Conservation (phyloP, 2,113 vertebrate species). For the Petroica traversi region DNA sequence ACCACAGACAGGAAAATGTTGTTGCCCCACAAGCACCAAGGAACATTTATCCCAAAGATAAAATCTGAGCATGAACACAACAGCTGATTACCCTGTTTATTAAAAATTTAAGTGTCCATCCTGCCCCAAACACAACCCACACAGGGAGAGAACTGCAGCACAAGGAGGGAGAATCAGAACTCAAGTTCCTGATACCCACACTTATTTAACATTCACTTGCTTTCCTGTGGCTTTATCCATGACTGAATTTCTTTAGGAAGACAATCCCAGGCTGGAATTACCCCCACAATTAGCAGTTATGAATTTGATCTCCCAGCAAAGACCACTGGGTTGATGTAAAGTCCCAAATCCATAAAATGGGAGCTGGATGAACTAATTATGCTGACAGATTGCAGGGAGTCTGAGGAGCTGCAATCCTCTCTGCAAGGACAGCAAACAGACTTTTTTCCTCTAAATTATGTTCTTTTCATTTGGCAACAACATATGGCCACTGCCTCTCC, state of each 20-base stretch:
- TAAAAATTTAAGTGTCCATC: neutral
- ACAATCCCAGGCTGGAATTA: neutral
- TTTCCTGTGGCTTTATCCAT: neutral
- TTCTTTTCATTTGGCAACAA: slow-evolving; percentile 38
- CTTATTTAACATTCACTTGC: rapidly evolving
- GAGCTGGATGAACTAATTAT: slow-evolving; percentile 20
- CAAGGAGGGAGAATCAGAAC: neutral
- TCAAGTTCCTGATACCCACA: rapidly evolving
- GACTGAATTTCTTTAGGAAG: neutral
- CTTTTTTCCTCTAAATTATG: slow-evolving; percentile 38
- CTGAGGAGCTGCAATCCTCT: slow-evolving; percentile 26
- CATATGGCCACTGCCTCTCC: slow-evolving; percentile 40
- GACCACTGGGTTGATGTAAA: neutral
- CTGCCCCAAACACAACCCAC: neutral
- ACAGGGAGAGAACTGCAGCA: neutral
- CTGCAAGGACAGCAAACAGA: slow-evolving; percentile 29
- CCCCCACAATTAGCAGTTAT: neutral
- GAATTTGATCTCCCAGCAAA: neutral
- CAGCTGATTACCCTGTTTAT: slow-evolving; percentile 42
- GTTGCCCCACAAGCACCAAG: neutral
- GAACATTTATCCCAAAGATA: slow-evolving; percentile 13
- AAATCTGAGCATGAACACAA: neutral
- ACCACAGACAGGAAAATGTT: slow-evolving; percentile 41
- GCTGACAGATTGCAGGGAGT: slow-evolving; percentile 32
- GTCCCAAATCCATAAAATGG: neutral